Conservation (phyloP, 2,797 vertebrate genomes). For the Xiphophorus birchmanni region DNA sequence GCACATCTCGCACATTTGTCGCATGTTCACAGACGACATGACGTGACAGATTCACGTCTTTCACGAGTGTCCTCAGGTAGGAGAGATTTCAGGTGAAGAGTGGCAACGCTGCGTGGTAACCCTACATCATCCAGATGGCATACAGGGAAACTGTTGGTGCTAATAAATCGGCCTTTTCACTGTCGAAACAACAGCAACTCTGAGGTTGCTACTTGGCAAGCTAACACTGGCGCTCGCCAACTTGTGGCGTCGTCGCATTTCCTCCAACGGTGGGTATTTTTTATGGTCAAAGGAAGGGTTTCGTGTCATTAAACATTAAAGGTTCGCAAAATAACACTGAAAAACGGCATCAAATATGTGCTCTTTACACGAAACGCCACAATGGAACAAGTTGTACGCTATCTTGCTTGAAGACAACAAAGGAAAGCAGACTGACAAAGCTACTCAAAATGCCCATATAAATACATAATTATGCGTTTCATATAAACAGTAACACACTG, state of each 20-base stretch:
- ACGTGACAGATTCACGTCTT: background rate
- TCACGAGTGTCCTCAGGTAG: background rate
- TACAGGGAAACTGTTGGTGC: background rate
- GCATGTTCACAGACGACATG: conserved; percentile 25
- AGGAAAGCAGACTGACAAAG: conserved; percentile 25
- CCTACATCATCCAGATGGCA: background rate
- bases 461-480: fast-evolving
- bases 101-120: background rate
- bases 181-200: conserved; percentile 34
- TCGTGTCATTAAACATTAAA: fast-evolving
- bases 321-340: no score
- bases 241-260: conserved; percentile 81
- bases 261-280: conserved; percentile 16
- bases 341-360: background rate
- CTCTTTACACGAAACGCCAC: conserved; percentile 4
- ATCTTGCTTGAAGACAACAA: conserved; percentile 63
- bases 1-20: conserved; percentile 30
- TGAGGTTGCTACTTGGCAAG: conserved; percentile 34
- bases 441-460: background rate
- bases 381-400: conserved; percentile 47
- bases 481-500: background rate
- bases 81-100: fast-evolving
- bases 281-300: background rate
- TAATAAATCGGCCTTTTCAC: conserved; percentile 35
- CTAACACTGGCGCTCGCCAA: conserved; percentile 59